Evolutionary conservation across 2,888 invertebrate genomes (phyloP).

Genomic region (Lathronympha strigana): DNA sequence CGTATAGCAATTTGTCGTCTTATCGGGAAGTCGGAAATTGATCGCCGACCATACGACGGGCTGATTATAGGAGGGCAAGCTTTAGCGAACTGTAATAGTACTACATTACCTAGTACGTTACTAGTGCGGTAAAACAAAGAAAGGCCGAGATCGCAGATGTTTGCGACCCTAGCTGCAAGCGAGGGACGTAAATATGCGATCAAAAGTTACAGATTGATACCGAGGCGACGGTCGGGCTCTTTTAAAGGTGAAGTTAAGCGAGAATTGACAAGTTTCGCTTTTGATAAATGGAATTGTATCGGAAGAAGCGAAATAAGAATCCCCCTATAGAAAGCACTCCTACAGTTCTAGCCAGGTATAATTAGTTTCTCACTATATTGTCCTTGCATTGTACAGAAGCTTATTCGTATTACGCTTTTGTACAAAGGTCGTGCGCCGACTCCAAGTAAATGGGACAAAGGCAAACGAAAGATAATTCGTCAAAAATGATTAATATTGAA

Average conservation of each 20-base stretch:
- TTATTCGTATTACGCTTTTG: background rate
- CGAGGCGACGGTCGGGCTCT: slow-evolving; percentile 10
- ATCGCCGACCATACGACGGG: background rate
- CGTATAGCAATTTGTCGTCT: slow-evolving; percentile 31
- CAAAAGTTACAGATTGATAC: slow-evolving; percentile 21
- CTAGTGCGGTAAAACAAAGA: too few relatives aligned
- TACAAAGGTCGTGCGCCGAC: too few relatives aligned
- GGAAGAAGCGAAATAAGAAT: slow-evolving; percentile 1
- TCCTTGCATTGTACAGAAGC: background rate
- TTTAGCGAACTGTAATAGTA: too few relatives aligned
- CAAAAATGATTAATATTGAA: too few relatives aligned
- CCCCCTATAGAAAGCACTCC: background rate
- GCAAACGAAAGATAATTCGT: too few relatives aligned
- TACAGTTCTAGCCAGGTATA: background rate
- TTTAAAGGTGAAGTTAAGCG: slow-evolving; percentile 30
- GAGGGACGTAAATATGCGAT: too few relatives aligned
- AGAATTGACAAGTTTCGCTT: slow-evolving; percentile 23
- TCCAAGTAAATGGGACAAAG: too few relatives aligned
- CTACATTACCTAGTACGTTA: too few relatives aligned
- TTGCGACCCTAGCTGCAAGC: too few relatives aligned
- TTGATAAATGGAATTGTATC: slow-evolving; percentile 22
- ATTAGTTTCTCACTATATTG: background rate
- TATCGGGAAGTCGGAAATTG: slow-evolving; percentile 32
- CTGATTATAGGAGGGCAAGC: too few relatives aligned
- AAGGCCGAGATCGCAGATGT: too few relatives aligned